A percentile compares a stretch with the other conserved stretches of the same genome.
phyloP scores from a whole-genome alignment of 2,888 invertebrate species.

The Thelaira solivaga region DNA sequence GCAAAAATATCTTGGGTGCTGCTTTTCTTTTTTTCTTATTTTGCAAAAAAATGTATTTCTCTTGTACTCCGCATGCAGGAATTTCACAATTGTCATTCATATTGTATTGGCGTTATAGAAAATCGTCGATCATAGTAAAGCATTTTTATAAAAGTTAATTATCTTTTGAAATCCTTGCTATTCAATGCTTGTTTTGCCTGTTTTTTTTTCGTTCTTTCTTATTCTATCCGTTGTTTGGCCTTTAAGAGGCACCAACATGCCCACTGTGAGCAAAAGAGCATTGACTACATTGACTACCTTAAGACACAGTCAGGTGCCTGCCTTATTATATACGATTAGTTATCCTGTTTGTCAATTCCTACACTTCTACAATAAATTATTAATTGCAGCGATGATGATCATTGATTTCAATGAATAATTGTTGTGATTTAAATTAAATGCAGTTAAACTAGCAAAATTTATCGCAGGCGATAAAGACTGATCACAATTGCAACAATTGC shows the following conservation, averaged over 20 bases:
- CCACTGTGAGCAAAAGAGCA: conserved; percentile 51
- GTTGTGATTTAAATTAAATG: conserved; percentile 63
- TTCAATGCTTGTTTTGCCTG: not conserved
- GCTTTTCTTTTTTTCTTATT: conserved; percentile 20
- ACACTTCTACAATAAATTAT: conserved; percentile 62
- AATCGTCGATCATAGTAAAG: conserved; percentile 62
- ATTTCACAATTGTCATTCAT: conserved; percentile 60
- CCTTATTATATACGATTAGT: conserved; percentile 62
- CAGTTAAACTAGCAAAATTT: conserved; percentile 48
- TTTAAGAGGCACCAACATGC: not conserved
- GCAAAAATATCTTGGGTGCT: conserved; percentile 71
- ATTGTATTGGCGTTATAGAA: conserved; percentile 62
- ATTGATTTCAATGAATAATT: conserved; percentile 62
- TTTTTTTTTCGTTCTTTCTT: not conserved
- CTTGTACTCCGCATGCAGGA: conserved; percentile 48
- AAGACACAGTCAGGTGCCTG: conserved; percentile 60
- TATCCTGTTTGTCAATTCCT: conserved; percentile 63
- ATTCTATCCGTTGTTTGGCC: not conserved
- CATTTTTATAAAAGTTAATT: conserved; percentile 63
- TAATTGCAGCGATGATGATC: conserved; percentile 61
- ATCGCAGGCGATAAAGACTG: conserved; percentile 57
- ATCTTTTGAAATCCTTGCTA: conserved; percentile 57
- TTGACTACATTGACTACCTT: conserved; percentile 59
- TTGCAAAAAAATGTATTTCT: conserved; percentile 25
- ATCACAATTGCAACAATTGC: conserved; percentile 46